phyloP scores from a whole-genome alignment of 2,888 invertebrate genomes.

The Drosophila aldrichi region DNA sequence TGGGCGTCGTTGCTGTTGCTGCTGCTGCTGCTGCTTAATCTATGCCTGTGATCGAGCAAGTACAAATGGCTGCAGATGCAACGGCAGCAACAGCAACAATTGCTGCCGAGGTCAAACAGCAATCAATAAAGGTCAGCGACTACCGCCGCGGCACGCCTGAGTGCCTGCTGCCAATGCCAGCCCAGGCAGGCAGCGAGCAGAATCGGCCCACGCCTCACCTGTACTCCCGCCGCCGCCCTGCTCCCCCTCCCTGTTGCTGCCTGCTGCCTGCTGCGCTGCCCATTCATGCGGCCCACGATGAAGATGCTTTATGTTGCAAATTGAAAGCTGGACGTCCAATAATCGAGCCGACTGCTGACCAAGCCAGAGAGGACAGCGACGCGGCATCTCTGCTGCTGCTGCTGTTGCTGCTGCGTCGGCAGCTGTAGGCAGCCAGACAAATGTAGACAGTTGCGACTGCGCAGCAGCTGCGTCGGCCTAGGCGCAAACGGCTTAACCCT shows the following conservation, averaged over 20 bases:
- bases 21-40: constrained; percentile 60
- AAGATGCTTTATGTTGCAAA: constrained; percentile 82
- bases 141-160: constrained; percentile 78
- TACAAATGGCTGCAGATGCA: constrained; percentile 78
- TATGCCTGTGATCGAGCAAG: constrained; percentile 72
- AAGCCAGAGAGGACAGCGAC: constrained; percentile 30
- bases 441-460: constrained; percentile 75
- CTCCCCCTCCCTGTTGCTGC: background rate
- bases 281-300: constrained; percentile 82
- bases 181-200: constrained; percentile 31
- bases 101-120: constrained; percentile 83
- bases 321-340: constrained; percentile 81
- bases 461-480: constrained; percentile 55
- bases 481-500: constrained; percentile 51
- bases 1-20: constrained; percentile 62
- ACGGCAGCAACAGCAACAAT: constrained; percentile 55
- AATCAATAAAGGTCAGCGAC: constrained; percentile 84
- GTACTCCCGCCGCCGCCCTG: background rate
- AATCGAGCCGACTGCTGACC: constrained; percentile 69
- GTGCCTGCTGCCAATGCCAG: constrained; percentile 77
- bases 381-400: constrained; percentile 10
- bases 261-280: constrained; percentile 39
- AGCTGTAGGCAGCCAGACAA: constrained; percentile 67
- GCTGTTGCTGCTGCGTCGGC: constrained; percentile 6
- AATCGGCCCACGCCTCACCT: constrained; percentile 62